Evolutionary conservation across 2,797 vertebrate genomes (phyloP).

Genomic region (Zalophus californianus): DNA sequence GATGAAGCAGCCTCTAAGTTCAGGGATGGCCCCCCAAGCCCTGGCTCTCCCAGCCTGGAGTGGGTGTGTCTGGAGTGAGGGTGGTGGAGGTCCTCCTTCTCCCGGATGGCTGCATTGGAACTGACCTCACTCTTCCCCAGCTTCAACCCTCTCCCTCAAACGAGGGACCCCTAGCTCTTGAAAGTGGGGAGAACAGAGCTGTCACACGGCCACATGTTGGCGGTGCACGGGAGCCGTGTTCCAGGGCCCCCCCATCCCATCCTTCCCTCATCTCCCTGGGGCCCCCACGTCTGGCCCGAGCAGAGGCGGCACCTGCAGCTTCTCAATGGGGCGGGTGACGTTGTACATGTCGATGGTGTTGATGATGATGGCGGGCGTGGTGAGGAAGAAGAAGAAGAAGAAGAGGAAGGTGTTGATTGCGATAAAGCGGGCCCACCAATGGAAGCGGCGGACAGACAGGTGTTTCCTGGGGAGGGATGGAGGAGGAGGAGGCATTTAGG

Average conservation of each 20-base stretch:
- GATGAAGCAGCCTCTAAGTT: too few species aligned
- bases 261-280: slow-evolving; percentile 18
- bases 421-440: slow-evolving; percentile 96
- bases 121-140: neutral
- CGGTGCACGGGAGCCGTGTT: rapidly evolving
- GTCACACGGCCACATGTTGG: too few species aligned
- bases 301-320: slow-evolving; percentile 90
- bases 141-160: neutral
- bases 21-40: neutral
- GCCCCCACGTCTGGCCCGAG: neutral
- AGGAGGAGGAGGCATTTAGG: neutral
- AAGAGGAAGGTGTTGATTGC: slow-evolving; percentile 97
- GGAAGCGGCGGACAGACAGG: slow-evolving; percentile 93
- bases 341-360: slow-evolving; percentile 99
- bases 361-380: slow-evolving; percentile 97
- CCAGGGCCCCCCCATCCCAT: neutral
- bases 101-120: neutral
- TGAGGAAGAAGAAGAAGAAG: slow-evolving; percentile 98
- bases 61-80: neutral
- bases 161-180: neutral
- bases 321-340: slow-evolving; percentile 96
- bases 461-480: slow-evolving; percentile 92
- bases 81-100: neutral
- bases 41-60: neutral
- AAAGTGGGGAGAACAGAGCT: neutral